Evolutionary conservation across 2,113 vertebrate species (phyloP), one percentile per base, ranked within the genome.

Genomic region (Thryonomys swinderianus): DNA sequence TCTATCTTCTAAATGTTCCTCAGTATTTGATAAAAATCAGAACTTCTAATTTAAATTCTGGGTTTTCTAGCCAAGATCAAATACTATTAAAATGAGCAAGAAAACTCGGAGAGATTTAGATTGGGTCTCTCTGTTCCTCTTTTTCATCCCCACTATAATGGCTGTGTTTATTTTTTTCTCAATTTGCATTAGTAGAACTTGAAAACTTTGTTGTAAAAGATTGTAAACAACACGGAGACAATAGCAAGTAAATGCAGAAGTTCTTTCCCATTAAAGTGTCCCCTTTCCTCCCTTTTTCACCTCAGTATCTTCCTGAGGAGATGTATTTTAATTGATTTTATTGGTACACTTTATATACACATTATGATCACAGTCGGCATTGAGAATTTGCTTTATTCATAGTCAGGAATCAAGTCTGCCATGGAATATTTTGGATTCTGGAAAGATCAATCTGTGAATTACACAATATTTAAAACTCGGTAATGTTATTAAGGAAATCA

Each of bases 391-490:
- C 69, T 2, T 9, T 61, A 4, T 62, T 27, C 25, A 42, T 3
- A 23, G 18, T 45, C 20, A 48, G 2, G 2, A 48, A 1, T 25
- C 14, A 1, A 3, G 0, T 23, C 12, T 45, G 3, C 23, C 20
- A 27, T 9, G 57, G 25, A 42, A 55, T 34, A 12, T 5, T 42
- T 42, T 10, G 18, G 7, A 23, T 45, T 23, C 34, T 2, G 21
- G 61, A 61, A 20, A 64, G 5, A 18, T 71, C 27, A 40, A 10
- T 4, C 34, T 62, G 18, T 92, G 23, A 10, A 27, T 18, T 67
- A 57, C 7, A 34, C 0, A 69, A 21, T 45, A 66, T 23, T 64
- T 27, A 34, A 84, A 78, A 40, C 23, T n/a, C 0, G 3, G 4
- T 55, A 42, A n/a, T 59, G 2, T 48, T 2, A 53, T 32, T 34